phyloP scores from a whole-genome alignment of 2,113 vertebrate species.

The Oenanthe oenanthe region DNA sequence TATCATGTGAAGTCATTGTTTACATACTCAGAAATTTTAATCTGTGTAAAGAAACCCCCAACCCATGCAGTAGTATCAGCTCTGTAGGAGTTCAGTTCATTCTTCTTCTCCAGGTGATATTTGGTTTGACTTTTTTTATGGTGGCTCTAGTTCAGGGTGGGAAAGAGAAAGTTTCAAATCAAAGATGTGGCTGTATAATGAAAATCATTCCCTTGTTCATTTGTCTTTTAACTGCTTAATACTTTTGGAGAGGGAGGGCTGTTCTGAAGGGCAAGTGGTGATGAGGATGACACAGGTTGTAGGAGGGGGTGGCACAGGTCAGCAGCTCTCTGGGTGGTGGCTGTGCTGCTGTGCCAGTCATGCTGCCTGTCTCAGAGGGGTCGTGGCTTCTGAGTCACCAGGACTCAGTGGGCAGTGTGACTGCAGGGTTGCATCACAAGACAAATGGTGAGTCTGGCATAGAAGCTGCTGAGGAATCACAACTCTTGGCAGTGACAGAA shows the following conservation, averaged over 20 bases:
- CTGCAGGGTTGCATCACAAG: background rate
- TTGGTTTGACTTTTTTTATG: background rate
- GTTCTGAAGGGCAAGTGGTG: background rate
- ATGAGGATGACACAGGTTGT: background rate
- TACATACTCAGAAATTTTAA: background rate
- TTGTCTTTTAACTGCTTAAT: background rate
- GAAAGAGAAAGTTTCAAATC: background rate
- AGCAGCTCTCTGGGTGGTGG: background rate
- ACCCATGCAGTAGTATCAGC: rapidly evolving
- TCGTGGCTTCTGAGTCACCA: background rate
- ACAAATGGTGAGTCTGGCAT: background rate
- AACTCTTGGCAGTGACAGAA: background rate
- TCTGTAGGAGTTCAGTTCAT: background rate
- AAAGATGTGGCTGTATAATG: background rate
- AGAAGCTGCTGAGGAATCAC: constrained; percentile 7
- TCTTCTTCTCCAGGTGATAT: background rate
- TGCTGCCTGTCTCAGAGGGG: background rate
- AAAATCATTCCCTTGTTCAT: background rate
- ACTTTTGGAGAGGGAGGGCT: background rate
- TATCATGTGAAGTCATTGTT: background rate
- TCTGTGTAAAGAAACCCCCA: background rate
- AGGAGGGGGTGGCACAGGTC: background rate
- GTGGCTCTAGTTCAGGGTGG: background rate
- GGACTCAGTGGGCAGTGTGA: background rate
- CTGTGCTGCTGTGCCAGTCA: background rate